A percentile compares a stretch with the other conserved stretches of the same genome.
Conservation (phyloP, 2,113 vertebrate species). For the Egretta garzetta region DNA sequence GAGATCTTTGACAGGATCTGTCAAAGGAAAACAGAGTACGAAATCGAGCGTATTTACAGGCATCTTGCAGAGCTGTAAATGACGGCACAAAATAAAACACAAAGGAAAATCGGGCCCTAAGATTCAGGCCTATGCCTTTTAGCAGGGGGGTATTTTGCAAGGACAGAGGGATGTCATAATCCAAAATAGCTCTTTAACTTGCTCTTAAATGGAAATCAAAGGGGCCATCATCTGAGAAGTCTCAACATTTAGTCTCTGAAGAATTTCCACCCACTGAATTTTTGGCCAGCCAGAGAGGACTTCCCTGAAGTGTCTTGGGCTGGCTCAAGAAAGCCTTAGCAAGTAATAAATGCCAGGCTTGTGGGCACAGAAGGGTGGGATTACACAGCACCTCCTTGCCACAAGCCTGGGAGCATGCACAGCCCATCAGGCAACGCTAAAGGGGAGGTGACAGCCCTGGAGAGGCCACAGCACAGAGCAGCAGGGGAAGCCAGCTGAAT, state of each 20-base stretch:
- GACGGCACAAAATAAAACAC: not conserved
- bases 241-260: not conserved
- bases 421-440: not conserved
- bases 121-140: not conserved
- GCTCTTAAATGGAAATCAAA: slow-evolving; percentile 22
- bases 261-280: not conserved
- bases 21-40: not conserved
- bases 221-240: not conserved
- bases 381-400: not conserved
- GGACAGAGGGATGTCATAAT: not conserved
- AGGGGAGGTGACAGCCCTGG: not conserved
- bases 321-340: not conserved
- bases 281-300: not conserved
- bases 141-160: slow-evolving; percentile 2
- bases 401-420: not conserved
- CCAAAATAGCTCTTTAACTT: not conserved
- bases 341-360: not conserved
- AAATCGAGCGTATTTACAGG: not conserved
- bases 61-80: not conserved
- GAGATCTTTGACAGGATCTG: not conserved
- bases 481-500: not conserved
- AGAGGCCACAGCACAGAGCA: not conserved
- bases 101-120: not conserved
- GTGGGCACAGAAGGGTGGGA: not conserved
- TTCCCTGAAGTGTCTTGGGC: not conserved